Conservation (phyloP, 2,888 invertebrate genomes). For the Allacma fusca region DNA sequence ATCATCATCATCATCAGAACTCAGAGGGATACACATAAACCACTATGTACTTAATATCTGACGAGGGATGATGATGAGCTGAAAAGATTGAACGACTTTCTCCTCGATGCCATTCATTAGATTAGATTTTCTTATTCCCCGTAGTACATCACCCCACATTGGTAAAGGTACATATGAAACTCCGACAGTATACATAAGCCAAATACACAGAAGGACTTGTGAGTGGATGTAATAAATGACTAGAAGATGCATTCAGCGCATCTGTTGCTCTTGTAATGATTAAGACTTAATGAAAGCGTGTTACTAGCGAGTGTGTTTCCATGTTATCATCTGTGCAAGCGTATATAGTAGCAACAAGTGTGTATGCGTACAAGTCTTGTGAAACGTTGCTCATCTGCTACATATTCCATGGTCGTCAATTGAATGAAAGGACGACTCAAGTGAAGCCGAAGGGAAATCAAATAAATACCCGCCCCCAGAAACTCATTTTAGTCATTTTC, state of each 20-base stretch:
- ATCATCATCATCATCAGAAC: background rate
- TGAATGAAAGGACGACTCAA: conserved; percentile 43
- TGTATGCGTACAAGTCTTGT: conserved; percentile 3
- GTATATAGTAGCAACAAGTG: conserved; percentile 14
- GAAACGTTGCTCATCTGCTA: conserved; percentile 38
- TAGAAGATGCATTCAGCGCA: conserved; percentile 24
- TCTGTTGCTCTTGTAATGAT: conserved; percentile 40
- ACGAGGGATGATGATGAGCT: conserved; percentile 36
- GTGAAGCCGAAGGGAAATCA: conserved; percentile 43
- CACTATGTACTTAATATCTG: conserved; percentile 18
- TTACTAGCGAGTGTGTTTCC: conserved; percentile 24
- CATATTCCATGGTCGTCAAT: conserved; percentile 33
- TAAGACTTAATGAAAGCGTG: conserved; percentile 36
- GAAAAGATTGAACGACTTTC: conserved; percentile 41
- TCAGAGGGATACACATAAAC: conserved; percentile 18
- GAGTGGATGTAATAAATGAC: conserved; percentile 4
- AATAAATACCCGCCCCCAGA: conserved; percentile 45
- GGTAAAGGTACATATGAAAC: background rate
- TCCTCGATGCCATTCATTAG: conserved; percentile 42
- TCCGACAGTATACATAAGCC: background rate
- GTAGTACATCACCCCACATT: conserved; percentile 9
- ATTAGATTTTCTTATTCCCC: conserved; percentile 33
- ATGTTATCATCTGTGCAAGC: background rate
- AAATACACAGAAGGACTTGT: background rate
- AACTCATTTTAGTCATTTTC: conserved; percentile 43